Evolutionary conservation across 1,140 invertebrate species (phyloP), one percentile per base, ranked within the genome.

Genomic region (Panagrolaimus sp.): DNA sequence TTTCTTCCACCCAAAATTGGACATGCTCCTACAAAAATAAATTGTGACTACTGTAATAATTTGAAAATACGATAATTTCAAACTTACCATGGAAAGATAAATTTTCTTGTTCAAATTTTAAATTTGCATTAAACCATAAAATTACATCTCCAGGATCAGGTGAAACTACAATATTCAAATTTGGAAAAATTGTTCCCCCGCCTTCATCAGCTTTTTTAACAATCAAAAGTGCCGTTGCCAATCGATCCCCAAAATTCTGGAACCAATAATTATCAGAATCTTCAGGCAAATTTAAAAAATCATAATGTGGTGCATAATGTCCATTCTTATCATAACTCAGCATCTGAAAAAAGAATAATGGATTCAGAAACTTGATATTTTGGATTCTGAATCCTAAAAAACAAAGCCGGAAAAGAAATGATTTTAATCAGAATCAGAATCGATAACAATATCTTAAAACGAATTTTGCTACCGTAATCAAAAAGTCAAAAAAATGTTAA

Each of bases 41-140:
- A 38, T 4, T 38, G 32, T 38, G 2, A 7, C 2, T 7, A 38
- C 32, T 38, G 32, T 38, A 38, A 7, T 7, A 38, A 38, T 7
- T n/a, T n/a, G n/a, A n/a, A 7, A 38, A 38, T 38, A 38, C 32
- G 7, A 4, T 38, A 38, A 38, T 4, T 4, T 4, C 7, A 7
- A 7, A 2, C 17, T 28, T 28, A 17, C 52, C 52, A 21, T 58
- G 52, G 1, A 58, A 21, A 58, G 21, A 26, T 21, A 12, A 21
- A 3, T 58, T 4, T 21, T 58, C 52, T 58, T 58, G 52, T 17
- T 58, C n/a, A 4, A 8, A 21, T 8, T 58, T 58, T 12, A 21
- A 12, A 28, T 58, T 17, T n/a, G 28, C 21, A 58, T 58, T 58
- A 28, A 58, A 58, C 52, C 52, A 58, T 21, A 58, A 21, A 58